Evolutionary conservation across 2,113 vertebrate genomes (phyloP).

Genomic region (Odontophorus gujanensis): DNA sequence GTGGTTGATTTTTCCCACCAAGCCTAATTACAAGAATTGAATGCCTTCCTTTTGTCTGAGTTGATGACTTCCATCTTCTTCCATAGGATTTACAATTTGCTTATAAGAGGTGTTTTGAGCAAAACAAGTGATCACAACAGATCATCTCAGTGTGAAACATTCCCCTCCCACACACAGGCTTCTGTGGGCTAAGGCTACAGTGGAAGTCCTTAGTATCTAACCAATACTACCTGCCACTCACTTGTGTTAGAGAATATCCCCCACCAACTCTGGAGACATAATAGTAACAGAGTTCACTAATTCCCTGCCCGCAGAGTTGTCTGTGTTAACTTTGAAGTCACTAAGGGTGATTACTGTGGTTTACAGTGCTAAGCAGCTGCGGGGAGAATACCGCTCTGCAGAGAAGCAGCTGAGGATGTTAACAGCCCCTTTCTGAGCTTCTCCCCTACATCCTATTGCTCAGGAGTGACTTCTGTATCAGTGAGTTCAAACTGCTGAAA

Average conservation of each 20-base stretch:
- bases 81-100: background rate
- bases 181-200: rapidly evolving
- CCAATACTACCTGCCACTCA: background rate
- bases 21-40: background rate
- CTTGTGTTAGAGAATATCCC: background rate
- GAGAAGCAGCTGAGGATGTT: background rate
- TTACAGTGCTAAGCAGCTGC: background rate
- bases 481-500: background rate
- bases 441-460: background rate
- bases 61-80: background rate
- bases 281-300: background rate
- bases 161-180: background rate
- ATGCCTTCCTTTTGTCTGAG: background rate
- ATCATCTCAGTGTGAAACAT: background rate
- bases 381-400: background rate
- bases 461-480: background rate
- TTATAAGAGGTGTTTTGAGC: background rate
- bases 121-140: background rate
- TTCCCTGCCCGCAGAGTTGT: background rate
- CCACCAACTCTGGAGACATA: background rate
- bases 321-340: background rate
- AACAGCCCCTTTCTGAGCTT: background rate
- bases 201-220: background rate
- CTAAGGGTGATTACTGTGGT: background rate
- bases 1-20: background rate